These are phyloP conservation scores for Rhynchonycteris naso DNA, from an alignment of 2,797 vertebrate genomes.

Conservation along the genomic window DNA sequence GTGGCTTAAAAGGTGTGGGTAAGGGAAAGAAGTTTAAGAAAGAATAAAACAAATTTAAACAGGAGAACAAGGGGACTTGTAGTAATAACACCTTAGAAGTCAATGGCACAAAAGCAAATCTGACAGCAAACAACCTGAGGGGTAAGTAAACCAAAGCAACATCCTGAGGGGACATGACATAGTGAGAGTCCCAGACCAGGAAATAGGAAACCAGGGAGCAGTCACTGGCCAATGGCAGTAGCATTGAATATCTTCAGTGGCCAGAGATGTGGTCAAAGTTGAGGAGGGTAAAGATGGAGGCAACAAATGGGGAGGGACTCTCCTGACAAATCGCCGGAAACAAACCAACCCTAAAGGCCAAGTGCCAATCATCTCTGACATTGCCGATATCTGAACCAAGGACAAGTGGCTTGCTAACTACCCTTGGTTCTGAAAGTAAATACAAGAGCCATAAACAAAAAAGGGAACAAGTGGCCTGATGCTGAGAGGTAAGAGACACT, in stretches of 20 bases:
- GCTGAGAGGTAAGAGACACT: neutral
- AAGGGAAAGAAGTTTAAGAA: neutral
- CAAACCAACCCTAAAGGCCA: neutral
- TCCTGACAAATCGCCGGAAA: neutral
- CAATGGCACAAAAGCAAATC: neutral
- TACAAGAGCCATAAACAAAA: neutral
- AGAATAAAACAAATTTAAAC: neutral
- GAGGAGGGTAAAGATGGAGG: neutral
- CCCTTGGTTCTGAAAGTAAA: neutral
- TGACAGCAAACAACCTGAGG: neutral
- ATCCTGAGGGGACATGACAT: neutral
- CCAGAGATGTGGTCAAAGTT: neutral
- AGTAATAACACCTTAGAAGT: neutral
- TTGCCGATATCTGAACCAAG: neutral
- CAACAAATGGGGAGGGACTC: neutral
- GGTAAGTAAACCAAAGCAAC: neutral
- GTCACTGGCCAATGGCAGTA: neutral
- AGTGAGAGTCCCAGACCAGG: neutral
- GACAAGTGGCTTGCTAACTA: neutral
- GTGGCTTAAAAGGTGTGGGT: accelerated
- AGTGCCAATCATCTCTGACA: neutral
- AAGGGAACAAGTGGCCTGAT: neutral
- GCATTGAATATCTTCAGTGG: neutral
- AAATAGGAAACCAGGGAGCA: neutral
- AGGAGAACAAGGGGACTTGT: neutral